Conservation (phyloP, 2,888 invertebrate genomes). For the Pseudoips prasinana region DNA sequence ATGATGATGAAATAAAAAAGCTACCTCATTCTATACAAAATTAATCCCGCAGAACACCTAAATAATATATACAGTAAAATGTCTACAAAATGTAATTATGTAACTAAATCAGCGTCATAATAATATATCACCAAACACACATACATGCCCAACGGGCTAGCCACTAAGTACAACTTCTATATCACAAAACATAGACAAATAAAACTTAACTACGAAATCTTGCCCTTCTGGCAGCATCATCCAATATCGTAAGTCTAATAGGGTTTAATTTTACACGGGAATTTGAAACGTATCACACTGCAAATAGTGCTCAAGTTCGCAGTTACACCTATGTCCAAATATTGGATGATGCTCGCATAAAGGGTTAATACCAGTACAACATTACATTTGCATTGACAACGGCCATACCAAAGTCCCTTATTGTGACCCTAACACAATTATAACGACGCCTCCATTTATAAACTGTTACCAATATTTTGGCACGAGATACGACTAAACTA, state of each 20-base stretch:
- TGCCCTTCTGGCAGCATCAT: no score
- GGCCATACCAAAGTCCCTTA: slow-evolving; percentile 6
- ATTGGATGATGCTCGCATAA: neutral
- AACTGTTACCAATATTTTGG: no score
- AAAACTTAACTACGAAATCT: slow-evolving; percentile 9
- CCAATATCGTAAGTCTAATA: no score
- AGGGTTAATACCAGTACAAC: slow-evolving; percentile 8
- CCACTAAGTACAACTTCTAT: slow-evolving; percentile 35
- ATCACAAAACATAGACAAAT: slow-evolving; percentile 38
- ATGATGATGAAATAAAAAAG: slow-evolving; percentile 39
- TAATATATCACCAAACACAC: slow-evolving; percentile 19
- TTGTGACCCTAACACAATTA: no score
- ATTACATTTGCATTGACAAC: slow-evolving; percentile 22
- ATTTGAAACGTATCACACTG: no score
- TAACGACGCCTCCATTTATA: no score
- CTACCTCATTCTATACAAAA: slow-evolving; percentile 34
- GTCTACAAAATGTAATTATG: slow-evolving; percentile 27
- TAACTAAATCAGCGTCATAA: slow-evolving; percentile 13
- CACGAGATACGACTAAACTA: no score
- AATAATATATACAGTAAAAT: slow-evolving; percentile 35
- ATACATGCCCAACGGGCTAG: slow-evolving; percentile 14
- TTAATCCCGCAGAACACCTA: slow-evolving; percentile 38
- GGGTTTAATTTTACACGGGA: no score
- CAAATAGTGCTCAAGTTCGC: no score
- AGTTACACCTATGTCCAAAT: neutral